These are phyloP conservation scores for Chrysotoxum bicinctum DNA, from an alignment of 2,888 invertebrate species.

Conservation along the genomic window DNA sequence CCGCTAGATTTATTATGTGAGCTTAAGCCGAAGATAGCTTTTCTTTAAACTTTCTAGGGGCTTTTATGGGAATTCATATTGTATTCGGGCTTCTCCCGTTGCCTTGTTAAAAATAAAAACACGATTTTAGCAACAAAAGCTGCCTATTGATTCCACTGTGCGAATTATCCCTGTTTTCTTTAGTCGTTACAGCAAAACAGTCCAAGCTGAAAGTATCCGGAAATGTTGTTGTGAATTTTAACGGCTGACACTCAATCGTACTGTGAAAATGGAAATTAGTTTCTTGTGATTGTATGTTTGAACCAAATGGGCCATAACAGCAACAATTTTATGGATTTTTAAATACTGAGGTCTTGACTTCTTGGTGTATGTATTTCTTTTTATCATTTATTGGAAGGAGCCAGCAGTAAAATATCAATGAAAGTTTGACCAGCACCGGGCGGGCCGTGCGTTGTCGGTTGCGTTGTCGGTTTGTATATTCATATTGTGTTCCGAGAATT, in stretches of 20 bases:
- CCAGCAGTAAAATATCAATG: slow-evolving; percentile 10
- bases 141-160: neutral
- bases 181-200: neutral
- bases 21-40: too few species aligned
- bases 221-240: slow-evolving; percentile 59
- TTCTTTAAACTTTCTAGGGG: too few species aligned
- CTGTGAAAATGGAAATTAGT: slow-evolving; percentile 51
- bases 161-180: neutral
- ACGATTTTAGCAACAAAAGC: neutral
- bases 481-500: slow-evolving; percentile 17
- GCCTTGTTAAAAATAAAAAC: neutral
- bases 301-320: slow-evolving; percentile 12
- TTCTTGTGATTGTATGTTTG: slow-evolving; percentile 4
- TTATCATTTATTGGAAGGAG: neutral
- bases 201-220: slow-evolving; percentile 20
- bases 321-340: slow-evolving; percentile 49
- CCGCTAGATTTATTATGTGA: too few species aligned
- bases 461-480: slow-evolving; percentile 23
- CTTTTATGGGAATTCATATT: too few species aligned
- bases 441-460: neutral
- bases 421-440: slow-evolving; percentile 43
- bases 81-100: neutral
- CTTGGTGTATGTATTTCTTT: neutral
- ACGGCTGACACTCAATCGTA: slow-evolving; percentile 24
- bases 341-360: slow-evolving; percentile 22